Percentiles rank a stretch among this genome's conserved stretches.
Evolutionary conservation across 2,113 vertebrate species (phyloP).

Genomic region (Crotalus helleri): DNA sequence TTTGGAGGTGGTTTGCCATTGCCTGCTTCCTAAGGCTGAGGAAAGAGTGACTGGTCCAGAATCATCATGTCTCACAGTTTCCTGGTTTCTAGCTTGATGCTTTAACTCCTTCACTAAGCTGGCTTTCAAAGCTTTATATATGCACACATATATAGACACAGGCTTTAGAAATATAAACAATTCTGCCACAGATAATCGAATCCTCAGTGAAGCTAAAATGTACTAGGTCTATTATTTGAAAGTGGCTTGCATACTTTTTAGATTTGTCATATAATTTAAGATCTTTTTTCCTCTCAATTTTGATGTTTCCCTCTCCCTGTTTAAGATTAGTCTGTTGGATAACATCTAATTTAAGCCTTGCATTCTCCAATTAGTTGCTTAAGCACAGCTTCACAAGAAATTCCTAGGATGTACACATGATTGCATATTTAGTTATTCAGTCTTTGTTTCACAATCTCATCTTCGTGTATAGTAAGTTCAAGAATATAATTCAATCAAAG

Average conservation of each 20-base stretch:
- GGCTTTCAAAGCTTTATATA: neutral
- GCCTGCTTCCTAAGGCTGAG: neutral
- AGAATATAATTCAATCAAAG: conserved; percentile 47
- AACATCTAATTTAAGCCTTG: neutral
- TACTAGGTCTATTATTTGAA: neutral
- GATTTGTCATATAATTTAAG: neutral
- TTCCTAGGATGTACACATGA: conserved; percentile 22
- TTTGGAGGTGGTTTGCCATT: neutral
- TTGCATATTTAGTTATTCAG: neutral
- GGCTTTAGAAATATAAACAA: neutral
- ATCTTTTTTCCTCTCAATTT: neutral
- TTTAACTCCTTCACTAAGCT: neutral
- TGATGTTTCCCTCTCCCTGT: too few relatives aligned
- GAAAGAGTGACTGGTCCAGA: neutral
- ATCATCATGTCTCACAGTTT: neutral
- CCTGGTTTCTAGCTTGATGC: neutral
- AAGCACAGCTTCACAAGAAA: neutral
- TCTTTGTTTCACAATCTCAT: neutral
- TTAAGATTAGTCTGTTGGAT: neutral
- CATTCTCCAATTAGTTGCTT: conserved; percentile 11
- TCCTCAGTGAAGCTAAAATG: neutral
- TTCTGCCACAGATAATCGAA: neutral
- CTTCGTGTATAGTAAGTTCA: conserved; percentile 25
- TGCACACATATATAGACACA: neutral
- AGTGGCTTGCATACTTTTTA: neutral